Evolutionary conservation across 2,888 invertebrate genomes (phyloP), one percentile per base, ranked within the genome.

Genomic region (Malthinus seriepunctatus): DNA sequence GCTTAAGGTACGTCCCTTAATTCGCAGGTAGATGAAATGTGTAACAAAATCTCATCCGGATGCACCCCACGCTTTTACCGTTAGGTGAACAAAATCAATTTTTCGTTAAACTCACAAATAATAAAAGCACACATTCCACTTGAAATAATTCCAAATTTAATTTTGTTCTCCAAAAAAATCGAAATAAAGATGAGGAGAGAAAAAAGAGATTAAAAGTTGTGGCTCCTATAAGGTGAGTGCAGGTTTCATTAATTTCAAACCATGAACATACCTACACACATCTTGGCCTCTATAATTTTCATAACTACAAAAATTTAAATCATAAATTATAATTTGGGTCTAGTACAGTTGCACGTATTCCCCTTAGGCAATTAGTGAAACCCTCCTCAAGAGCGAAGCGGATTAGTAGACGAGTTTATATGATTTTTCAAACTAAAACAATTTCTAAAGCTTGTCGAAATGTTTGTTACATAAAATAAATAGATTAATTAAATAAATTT

Each of bases 251-350:
- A 49, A 56, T 46, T 59, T 59, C 50, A 31, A 46, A 42, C 54
- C 42, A 45, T 38, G 50, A 51, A 54, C 59, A 54, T 57, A 52
- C 57, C 51, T 57, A 51, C 52, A 49, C 52, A 52, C 52, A 42
- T 32, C 49, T 57, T 23, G 10, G 45, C 51, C 32, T 23, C 59
- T 65, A 58, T 63, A 63, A 63, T 65, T 63, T 65, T 63, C 63
- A 62, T 63, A 60, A 63, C 63, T 65, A 63, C 63, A 62, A 53
- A 64, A 64, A 63, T 64, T 62, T 51, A 51, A 57, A 62, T 56
- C 60, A 63, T 64, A 64, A 64, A 64, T 65, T 62, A 65, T 62
- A 63, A 60, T 56, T 60, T 65, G 45, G 56, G 58, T 59, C 51
- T 54, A 51, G 59, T 60, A 62, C 62, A 54, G 57, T 64, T 56